Evolutionary conservation across 2,888 invertebrate genomes (phyloP), one percentile per base, ranked within the genome.

Genomic region (Clunio marinus): DNA sequence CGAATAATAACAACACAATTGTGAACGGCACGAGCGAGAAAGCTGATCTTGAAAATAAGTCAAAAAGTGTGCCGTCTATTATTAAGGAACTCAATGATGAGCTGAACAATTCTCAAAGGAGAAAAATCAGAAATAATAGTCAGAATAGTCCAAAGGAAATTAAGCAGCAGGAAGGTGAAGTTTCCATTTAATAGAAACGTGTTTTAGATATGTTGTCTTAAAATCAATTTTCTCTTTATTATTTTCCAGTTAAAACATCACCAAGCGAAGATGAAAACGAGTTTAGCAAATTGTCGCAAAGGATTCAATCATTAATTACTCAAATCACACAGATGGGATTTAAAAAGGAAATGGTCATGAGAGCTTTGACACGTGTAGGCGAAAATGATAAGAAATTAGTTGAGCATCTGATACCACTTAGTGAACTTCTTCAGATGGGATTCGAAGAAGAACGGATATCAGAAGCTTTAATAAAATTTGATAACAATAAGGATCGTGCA

Each of bases 271-370:
- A 55, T 24, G 70, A 72, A 25, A 70, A 71, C 63, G 70, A 69
- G 28, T 72, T 71, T 68, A 70, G 71, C 58, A 73, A 72, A 69
- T 77, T 86, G 72, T 78, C 83, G 27, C 76, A 79, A 10, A 81
- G 83, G 65, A 80, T 84, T 69, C 88, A 89, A 76, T 82, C 81
- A 41, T 81, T 91, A 74, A 90, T 88, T 66, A 83, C 84, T 74
- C 86, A 86, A 71, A 86, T 95, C 69, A 86, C 87, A 74, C 84
- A 86, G 70, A 96, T 96, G 95, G 96, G 96, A 1, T 96, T 96
- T 76, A 88, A 91, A 0, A 76, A 89, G 65, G 84, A 88, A 69
- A 84, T 91, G 76, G 92, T 91, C 17, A 87, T 89, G 3, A 84
- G 91, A 73, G 88, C 91, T n/a, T 88, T 89, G 72, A 84, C 86